Base-by-base conservation (phyloP, 2,113 vertebrate genomes). In the Centropristis striata region DNA sequence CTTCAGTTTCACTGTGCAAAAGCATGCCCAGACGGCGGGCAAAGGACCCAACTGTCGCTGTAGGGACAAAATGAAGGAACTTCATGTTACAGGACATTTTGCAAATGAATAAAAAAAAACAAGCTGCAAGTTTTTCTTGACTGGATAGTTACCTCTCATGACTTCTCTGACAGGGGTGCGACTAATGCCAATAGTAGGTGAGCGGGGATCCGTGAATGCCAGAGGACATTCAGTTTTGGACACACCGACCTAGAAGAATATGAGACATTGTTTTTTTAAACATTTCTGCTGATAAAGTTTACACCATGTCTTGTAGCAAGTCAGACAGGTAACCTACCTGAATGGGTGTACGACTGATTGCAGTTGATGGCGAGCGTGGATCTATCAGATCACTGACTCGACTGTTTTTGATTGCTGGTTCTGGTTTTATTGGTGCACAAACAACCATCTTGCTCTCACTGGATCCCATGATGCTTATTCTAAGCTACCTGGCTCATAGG, bases 291-390 rank as follows among this genome's bases (percentile, higher is more conserved):
- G 4, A 4, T 18, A 54, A 11, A 49, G 13, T 8, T 39, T 14
- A 54, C 25, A 53, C 18, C 4, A 49, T 2, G 8, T 27, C 1
- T 11, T n/a, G 14, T n/a, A 21, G 5, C 10, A 36, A 46, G 39
- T 28, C 47, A 25, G 36, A 8, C 51, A 44, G 4, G 8, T 53
- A 46, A 71, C 42, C 10, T 72, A 95, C 94, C 88, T 95, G 94
- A 72, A 95, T 94, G 44, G 94, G 98, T 5, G 97, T 97, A 44
- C 98, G 95, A 55, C 92, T 79, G 44, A 99, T 94, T 2, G 86
- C 96, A 0, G 86, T 78, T 4, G 95, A 96, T 0, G 97, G 98
- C 11, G 98, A 99, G 9, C 97, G 96, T 6, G 97, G 98, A 65
- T 98, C 98, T 0, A 87, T 70, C 12, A 97, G 92, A 0, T 92